Evolutionary conservation across 30 jellyfish, hydroid and myxozoan species (phyloP), one percentile per base, ranked within the genome.

Genomic region (Sanderia malayensis): DNA sequence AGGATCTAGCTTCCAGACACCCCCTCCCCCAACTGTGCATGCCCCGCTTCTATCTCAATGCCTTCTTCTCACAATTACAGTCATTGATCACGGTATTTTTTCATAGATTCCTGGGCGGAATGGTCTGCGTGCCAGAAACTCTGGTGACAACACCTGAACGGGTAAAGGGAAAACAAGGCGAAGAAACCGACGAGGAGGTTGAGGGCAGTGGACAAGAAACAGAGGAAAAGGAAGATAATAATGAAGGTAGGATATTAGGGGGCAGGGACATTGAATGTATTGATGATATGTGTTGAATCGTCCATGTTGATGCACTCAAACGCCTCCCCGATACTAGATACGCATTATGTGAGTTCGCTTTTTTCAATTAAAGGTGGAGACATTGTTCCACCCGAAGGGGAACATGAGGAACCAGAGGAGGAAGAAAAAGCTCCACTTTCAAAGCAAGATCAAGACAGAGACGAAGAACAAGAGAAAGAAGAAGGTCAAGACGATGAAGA

Each of bases 121-220:
- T 69, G 81, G 69, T 69, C 8, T 69, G 81, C 46, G 81, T 69
- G 18, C 81, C 81, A 18, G 81, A 69, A 34, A 17, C 52, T 1
- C 45, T 69, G 29, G 58, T 33, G 22, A 45, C 58, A 21, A 62
- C 33, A 69, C 64, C 64, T 9, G 64, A 4, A 49, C 8, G 18
- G 25, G 64, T 15, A 15, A 49, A 19, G 7, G 27, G 27, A 45
- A 46, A 69, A 26, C 70, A 69, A 23, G 69, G 20, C 4, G 49
- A 44, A 49, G 69, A 33, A 28, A 45, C 55, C 18, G 66, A 20
- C 24, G 22, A 67, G 10, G 58, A 69, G 69, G 44, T 25, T 24
- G 21, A 47, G 41, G 57, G 28, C 6, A 69, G 58, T 7, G 81
- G 25, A 18, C 31, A 63, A 31, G 81, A 69, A 22, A 34, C 32